Conservation (phyloP, 2,113 vertebrate genomes). For the Canis aureus region DNA sequence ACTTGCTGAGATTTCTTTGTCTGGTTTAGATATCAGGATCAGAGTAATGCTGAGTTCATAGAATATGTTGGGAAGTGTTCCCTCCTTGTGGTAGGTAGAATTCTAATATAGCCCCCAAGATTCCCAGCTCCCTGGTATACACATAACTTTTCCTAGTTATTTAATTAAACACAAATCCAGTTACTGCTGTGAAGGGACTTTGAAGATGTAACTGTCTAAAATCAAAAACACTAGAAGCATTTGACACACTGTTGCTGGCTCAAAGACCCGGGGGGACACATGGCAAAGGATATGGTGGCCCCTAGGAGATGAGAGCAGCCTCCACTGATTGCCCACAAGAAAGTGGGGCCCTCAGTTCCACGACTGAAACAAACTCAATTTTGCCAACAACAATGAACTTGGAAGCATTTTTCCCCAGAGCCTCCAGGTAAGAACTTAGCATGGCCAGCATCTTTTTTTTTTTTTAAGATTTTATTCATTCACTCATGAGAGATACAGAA, state of each 20-base stretch:
- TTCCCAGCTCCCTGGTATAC: not conserved
- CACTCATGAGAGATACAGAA: no score
- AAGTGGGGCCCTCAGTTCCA: not conserved
- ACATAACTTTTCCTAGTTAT: not conserved
- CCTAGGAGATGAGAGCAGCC: not conserved
- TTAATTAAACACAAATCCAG: constrained; percentile 44
- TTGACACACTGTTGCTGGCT: not conserved
- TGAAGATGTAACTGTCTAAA: not conserved
- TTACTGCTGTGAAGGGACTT: constrained; percentile 2
- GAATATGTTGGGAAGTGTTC: not conserved
- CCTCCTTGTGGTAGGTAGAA: not conserved
- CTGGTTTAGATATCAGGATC: constrained; percentile 23
- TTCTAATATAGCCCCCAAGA: constrained; percentile 25
- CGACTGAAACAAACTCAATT: not conserved
- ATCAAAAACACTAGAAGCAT: not conserved
- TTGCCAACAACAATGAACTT: not conserved
- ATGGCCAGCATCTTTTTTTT: not conserved
- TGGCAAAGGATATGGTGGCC: not conserved
- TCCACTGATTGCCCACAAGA: not conserved
- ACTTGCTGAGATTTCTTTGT: not conserved
- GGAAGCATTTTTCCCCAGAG: not conserved
- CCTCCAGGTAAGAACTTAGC: not conserved
- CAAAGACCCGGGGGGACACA: not conserved
- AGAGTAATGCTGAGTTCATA: constrained; percentile 25
- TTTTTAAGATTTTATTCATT: no score